phyloP scores from a whole-genome alignment of 2,888 invertebrate genomes.

The Drosophila incognita region DNA sequence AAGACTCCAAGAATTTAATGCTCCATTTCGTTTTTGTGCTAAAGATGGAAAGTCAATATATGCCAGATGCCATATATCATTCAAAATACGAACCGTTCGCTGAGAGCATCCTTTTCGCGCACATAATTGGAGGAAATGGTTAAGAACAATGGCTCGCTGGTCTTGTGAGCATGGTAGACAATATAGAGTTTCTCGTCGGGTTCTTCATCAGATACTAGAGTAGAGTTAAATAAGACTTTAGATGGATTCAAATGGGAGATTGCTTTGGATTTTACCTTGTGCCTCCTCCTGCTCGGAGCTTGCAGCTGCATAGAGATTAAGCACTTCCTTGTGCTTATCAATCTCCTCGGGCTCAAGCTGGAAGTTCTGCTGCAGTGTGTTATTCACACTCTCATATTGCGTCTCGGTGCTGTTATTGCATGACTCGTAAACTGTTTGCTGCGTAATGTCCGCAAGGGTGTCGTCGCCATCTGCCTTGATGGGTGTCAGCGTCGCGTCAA shows the following conservation, averaged over 20 bases:
- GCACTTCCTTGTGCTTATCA: conserved; percentile 68
- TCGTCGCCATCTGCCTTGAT: conserved; percentile 37
- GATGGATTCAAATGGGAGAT: neutral
- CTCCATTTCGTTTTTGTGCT: conserved; percentile 86
- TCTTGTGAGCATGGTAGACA: conserved; percentile 70
- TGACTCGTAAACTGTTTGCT: conserved; percentile 54
- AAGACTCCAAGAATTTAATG: conserved; percentile 86
- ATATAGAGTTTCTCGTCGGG: conserved; percentile 84
- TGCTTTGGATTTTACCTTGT: conserved; percentile 26
- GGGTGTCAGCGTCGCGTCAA: conserved; percentile 52
- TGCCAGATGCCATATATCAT: neutral
- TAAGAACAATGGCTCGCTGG: conserved; percentile 85
- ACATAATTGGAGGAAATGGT: conserved; percentile 86
- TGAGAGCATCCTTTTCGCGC: conserved; percentile 86
- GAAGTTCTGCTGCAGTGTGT: conserved; percentile 13
- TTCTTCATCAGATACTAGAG: conserved; percentile 83
- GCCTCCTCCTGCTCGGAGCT: conserved; percentile 52
- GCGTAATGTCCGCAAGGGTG: conserved; percentile 17
- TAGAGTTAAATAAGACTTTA: neutral
- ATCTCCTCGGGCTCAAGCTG: conserved; percentile 4
- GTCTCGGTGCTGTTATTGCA: conserved; percentile 54
- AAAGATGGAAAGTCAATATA: neutral
- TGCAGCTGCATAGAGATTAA: conserved; percentile 61
- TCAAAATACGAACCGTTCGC: conserved; percentile 76
- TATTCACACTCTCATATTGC: conserved; percentile 63